Evolutionary conservation across 1,140 invertebrate species (phyloP).

Genomic region (Hyposmocoma kahamanoa): DNA sequence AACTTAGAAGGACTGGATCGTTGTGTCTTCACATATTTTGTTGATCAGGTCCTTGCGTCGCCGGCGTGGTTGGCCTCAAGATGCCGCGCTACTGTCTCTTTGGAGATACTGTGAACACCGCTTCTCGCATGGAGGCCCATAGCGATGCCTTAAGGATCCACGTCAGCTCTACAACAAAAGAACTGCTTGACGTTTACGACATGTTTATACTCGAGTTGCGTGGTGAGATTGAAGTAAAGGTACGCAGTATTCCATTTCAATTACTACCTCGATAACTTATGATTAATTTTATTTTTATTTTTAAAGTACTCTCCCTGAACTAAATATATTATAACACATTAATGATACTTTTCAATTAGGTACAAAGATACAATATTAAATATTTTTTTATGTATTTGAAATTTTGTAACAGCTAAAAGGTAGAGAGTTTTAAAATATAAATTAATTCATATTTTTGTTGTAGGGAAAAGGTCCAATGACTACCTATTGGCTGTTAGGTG

Average conservation of each 20-base stretch:
- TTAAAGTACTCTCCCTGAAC: too few species aligned
- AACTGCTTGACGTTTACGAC: conserved; percentile 90
- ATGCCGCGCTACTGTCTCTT: conserved; percentile 96
- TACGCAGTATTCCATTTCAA: too few species aligned
- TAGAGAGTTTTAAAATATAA: too few species aligned
- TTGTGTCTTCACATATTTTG: conserved; percentile 5
- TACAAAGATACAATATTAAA: too few species aligned
- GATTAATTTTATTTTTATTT: too few species aligned
- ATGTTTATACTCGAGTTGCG: conserved; percentile 91
- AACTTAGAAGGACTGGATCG: too few species aligned
- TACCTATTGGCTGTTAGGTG: conserved; percentile 92
- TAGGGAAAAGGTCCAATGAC: conserved; percentile 91
- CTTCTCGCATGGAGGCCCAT: conserved; percentile 95
- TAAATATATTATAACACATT: too few species aligned
- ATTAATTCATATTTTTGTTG: conserved; percentile 2
- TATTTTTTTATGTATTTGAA: too few species aligned
- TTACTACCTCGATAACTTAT: too few species aligned
- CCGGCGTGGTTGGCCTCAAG: conserved; percentile 93
- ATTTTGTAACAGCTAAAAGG: too few species aligned
- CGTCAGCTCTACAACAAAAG: conserved; percentile 94
- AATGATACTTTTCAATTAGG: too few species aligned
- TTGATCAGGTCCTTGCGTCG: conserved; percentile 86
- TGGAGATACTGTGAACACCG: conserved; percentile 95
- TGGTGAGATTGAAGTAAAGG: conserved; percentile 96
- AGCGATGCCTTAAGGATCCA: conserved; percentile 95